A percentile compares a stretch with the other conserved stretches of the same genome.
phyloP scores from a whole-genome alignment of 2,797 vertebrate species.

The Xenentodon cancila region DNA sequence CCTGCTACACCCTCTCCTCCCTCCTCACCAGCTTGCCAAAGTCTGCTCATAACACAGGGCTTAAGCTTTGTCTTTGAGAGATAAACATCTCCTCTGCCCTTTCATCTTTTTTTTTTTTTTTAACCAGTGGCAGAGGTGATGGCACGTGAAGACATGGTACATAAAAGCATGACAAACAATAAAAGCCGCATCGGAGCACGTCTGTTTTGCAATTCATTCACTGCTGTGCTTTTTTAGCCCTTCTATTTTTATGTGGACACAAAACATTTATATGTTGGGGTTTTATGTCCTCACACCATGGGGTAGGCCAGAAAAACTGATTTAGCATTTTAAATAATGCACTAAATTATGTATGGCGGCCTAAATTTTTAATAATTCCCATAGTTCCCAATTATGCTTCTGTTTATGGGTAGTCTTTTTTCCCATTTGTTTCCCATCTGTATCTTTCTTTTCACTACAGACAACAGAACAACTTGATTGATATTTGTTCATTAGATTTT shows the following conservation, averaged over 20 bases:
- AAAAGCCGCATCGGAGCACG: slow-evolving; percentile 31
- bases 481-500: too few species aligned
- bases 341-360: too few species aligned
- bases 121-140: slow-evolving; percentile 55
- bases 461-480: too few species aligned
- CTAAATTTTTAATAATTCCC: too few species aligned
- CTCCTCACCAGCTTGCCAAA: slow-evolving; percentile 24
- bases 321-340: too few species aligned
- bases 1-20: slow-evolving; percentile 52
- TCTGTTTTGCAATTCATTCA: slow-evolving; percentile 14
- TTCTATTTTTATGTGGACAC: slow-evolving; percentile 18
- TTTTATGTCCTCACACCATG: too few species aligned
- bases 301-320: too few species aligned
- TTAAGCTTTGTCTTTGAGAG: slow-evolving; percentile 65
- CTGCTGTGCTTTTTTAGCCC: not conserved
- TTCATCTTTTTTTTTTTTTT: slow-evolving; percentile 71
- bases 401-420: too few species aligned
- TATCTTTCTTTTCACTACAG: too few species aligned
- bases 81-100: slow-evolving; percentile 66
- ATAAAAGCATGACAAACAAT: slow-evolving; percentile 60
- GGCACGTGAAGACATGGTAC: slow-evolving; percentile 47
- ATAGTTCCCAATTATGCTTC: too few species aligned
- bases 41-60: slow-evolving; percentile 68
- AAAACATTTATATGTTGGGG: not conserved
- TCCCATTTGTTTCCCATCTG: too few species aligned